Conservation (phyloP, 2,797 vertebrate genomes). For the Zalophus californianus region DNA sequence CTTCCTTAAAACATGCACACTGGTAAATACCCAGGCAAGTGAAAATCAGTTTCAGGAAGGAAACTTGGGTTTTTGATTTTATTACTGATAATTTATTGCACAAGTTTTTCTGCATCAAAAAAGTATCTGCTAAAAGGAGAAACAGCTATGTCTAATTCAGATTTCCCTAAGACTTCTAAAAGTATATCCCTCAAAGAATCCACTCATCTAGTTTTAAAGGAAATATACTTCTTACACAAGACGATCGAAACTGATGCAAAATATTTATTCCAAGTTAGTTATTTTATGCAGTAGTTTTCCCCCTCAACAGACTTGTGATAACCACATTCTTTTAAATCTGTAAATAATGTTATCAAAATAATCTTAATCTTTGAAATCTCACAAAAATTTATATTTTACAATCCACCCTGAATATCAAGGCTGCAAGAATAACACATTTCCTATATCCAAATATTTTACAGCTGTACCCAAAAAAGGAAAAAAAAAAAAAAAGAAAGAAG, state of each 20-base stretch:
- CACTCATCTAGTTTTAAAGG: conserved; percentile 76
- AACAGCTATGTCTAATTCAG: conserved; percentile 43
- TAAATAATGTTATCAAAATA: conserved; percentile 95
- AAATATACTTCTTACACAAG: conserved; percentile 86
- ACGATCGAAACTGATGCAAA: conserved; percentile 93
- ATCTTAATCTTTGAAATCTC: conserved; percentile 94
- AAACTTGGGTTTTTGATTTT: conserved; percentile 64
- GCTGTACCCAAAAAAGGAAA: conserved; percentile 89
- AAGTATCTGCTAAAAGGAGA: conserved; percentile 57
- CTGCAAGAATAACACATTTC: conserved; percentile 91
- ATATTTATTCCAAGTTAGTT: conserved; percentile 94
- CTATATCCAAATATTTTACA: conserved; percentile 93
- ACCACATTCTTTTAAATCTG: conserved; percentile 92
- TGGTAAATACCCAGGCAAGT: conserved; percentile 21
- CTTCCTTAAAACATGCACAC: background rate
- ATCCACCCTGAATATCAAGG: conserved; percentile 94
- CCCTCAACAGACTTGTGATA: conserved; percentile 92
- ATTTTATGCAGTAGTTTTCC: conserved; percentile 92
- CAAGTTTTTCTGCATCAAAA: conserved; percentile 62
- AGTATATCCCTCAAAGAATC: conserved; percentile 37
- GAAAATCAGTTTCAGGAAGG: conserved; percentile 34
- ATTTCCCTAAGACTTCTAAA: background rate
- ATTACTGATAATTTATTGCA: conserved; percentile 73
- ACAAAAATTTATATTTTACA: conserved; percentile 94
- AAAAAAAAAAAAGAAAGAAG: conserved; percentile 70